A percentile compares a stretch with the other conserved stretches of the same genome.
phyloP scores from a whole-genome alignment of 2,113 vertebrate genomes.

The Tapirus terrestris region DNA sequence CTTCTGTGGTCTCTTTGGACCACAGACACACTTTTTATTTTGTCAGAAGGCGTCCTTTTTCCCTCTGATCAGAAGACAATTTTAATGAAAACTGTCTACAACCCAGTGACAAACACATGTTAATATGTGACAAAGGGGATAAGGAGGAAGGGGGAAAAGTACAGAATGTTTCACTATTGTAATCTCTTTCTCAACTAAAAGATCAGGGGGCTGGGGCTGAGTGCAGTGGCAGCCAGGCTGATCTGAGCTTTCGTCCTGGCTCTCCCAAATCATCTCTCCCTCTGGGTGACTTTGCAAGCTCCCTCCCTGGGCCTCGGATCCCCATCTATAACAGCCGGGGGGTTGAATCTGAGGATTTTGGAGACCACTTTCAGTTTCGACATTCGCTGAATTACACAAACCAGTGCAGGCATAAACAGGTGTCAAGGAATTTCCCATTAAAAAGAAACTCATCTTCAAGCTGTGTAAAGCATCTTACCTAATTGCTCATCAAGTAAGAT shows the following conservation, averaged over 20 bases:
- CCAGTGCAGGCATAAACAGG: not conserved
- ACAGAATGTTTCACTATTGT: not conserved
- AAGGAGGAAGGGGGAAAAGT: not conserved
- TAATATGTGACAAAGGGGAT: not conserved
- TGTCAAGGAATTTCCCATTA: constrained; percentile 63
- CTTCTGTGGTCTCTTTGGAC: constrained; percentile 69
- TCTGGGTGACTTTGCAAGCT: not conserved
- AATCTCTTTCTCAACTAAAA: not conserved
- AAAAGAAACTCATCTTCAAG: constrained; percentile 56
- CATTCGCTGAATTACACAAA: not conserved
- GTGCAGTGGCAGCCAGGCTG: not conserved
- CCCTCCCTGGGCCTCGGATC: not conserved
- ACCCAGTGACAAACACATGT: not conserved
- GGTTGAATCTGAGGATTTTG: not conserved
- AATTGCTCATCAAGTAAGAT: constrained; percentile 51
- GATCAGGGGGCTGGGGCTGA: rapidly evolving
- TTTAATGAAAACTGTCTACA: constrained; percentile 65
- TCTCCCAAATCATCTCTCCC: not conserved
- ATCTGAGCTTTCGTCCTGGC: not conserved
- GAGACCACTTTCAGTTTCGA: not conserved
- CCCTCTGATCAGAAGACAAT: constrained; percentile 43
- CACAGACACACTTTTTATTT: constrained; percentile 46
- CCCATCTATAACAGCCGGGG: not conserved
- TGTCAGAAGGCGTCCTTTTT: constrained; percentile 39
- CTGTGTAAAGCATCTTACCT: not conserved